Evolutionary conservation across 1,140 invertebrate genomes (phyloP), one percentile per base, ranked within the genome.

Genomic region (Battus philenor): DNA sequence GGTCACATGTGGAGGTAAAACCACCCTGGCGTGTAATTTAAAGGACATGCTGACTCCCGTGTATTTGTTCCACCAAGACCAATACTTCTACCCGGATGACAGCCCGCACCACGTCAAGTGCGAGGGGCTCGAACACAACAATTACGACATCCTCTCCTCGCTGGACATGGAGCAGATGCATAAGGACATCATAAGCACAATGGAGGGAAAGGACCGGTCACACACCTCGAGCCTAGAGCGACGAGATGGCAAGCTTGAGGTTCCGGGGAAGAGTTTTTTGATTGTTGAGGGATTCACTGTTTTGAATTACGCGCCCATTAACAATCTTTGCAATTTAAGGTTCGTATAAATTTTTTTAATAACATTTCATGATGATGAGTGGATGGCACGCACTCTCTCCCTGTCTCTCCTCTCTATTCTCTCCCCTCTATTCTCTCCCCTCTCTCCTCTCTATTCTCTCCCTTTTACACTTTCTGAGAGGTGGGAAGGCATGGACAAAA

Each of bases 1-100:
- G 0, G 90, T 91, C 2, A 95, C 94, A 0, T 93, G 92, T 55
- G 91, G 93, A 32, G 94, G 94, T 22, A 96, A 96, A 86, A 93
- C 93, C 1, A 92, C 92, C 0, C 54, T 95, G 9, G 87, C 92
- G 0, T 87, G 86, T 12, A 81, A 84, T 51, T 52, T 94, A 4
- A 71, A 86, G 2, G 69, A 90, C 27, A 53, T 53, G 1, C 68
- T 91, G 4, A 78, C 87, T 1, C 86, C 89, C 18, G 87, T 89
- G 0, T 71, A 89, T 22, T 30, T 92, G 0, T 84, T 95, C 7
- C 87, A 90, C 52, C 94, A 95, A 76, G 95, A 96, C 73, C 73
- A 90, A 59, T 96, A 95, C 74, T 96, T 94, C 71, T 87, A 90
- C 32, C 88, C 89, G 0, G 79, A 88, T 11, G 88, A 93, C 50